Conservation (phyloP, 2,113 vertebrate genomes). For the Gadus macrocephalus region DNA sequence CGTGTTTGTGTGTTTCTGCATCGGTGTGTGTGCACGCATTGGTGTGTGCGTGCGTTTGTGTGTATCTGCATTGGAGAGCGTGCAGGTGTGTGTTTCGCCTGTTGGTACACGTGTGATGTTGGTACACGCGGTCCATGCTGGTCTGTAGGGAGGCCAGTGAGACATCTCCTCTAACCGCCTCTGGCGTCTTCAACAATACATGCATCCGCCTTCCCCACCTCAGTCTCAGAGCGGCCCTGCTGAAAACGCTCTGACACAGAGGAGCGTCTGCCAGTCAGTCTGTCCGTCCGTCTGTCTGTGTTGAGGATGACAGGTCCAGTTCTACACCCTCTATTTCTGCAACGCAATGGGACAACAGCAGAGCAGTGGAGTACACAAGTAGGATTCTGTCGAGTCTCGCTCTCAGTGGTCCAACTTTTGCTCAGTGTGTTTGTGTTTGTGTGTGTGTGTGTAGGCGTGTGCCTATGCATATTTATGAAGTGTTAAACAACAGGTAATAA, state of each 20-base stretch:
- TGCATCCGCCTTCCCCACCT: conserved; percentile 19
- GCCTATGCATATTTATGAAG: too few relatives aligned
- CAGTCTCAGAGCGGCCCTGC: conserved; percentile 1
- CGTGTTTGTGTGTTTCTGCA: neutral
- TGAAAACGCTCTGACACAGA: neutral
- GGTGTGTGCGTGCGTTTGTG: neutral
- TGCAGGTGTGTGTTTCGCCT: too few relatives aligned
- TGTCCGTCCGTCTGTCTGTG: neutral
- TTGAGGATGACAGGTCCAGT: too few relatives aligned
- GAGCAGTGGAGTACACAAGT: too few relatives aligned
- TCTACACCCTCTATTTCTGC: too few relatives aligned
- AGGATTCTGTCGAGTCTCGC: too few relatives aligned
- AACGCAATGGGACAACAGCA: too few relatives aligned
- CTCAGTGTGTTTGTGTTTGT: too few relatives aligned
- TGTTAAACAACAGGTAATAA: too few relatives aligned
- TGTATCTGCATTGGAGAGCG: neutral
- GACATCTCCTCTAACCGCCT: conserved; percentile 22
- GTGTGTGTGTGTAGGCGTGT: too few relatives aligned
- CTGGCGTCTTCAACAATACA: conserved; percentile 14
- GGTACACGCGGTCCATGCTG: neutral
- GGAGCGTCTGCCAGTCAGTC: neutral
- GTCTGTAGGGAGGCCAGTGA: conserved; percentile 9
- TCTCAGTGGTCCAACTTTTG: too few relatives aligned
- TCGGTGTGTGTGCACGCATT: neutral
- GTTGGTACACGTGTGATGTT: neutral